Conservation (phyloP, 2,113 vertebrate genomes). For the Cinclus mexicanus region DNA sequence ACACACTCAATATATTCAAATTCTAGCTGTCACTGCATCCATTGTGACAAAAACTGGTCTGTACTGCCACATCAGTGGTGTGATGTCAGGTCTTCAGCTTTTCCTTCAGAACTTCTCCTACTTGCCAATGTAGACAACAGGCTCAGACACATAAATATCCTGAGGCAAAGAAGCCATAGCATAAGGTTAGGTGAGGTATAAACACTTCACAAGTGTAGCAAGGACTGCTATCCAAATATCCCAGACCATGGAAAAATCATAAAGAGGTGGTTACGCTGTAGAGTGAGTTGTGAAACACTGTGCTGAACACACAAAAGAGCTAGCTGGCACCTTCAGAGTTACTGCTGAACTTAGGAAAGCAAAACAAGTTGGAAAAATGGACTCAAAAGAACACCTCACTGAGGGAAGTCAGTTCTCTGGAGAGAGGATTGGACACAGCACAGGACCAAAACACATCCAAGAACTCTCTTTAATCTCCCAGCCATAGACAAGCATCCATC, state of each 20-base stretch:
- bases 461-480: fast-evolving
- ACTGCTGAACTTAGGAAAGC: background rate
- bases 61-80: background rate
- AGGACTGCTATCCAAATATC: background rate
- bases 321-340: background rate
- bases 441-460: background rate
- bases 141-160: background rate
- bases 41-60: background rate
- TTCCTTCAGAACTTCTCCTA: background rate
- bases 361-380: background rate
- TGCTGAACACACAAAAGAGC: background rate
- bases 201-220: background rate
- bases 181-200: background rate
- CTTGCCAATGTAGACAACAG: background rate
- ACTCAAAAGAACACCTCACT: background rate
- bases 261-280: background rate
- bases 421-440: fast-evolving
- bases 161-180: background rate
- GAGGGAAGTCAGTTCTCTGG: background rate
- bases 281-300: background rate
- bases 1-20: background rate
- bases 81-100: background rate
- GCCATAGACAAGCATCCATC: fast-evolving
- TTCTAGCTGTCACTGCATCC: background rate
- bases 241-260: background rate